Evolutionary conservation across 2,113 vertebrate species (phyloP).

Genomic region (Percina caprodes): DNA sequence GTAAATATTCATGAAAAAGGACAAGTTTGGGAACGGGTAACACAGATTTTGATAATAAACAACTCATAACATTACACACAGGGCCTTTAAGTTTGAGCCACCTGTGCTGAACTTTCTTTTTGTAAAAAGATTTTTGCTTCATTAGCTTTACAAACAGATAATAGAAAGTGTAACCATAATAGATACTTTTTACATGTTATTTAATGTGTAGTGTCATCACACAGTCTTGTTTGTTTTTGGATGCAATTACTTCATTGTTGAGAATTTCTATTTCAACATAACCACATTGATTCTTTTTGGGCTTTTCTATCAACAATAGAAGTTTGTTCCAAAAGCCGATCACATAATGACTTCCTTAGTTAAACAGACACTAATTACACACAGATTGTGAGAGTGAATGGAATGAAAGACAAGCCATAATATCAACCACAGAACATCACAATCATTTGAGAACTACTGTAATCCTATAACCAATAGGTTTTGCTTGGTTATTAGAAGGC

Average conservation of each 20-base stretch:
- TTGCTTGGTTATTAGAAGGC: background rate
- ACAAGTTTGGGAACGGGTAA: no score
- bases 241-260: background rate
- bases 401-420: background rate
- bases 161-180: background rate
- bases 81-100: no score
- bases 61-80: no score
- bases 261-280: background rate
- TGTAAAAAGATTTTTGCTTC: background rate
- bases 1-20: no score
- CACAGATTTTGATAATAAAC: no score
- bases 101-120: background rate
- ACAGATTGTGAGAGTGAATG: background rate
- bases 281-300: background rate
- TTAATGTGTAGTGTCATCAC: no score
- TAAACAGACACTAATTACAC: constrained; percentile 9
- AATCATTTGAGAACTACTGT: background rate
- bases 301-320: background rate
- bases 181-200: background rate
- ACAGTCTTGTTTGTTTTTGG: background rate
- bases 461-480: background rate
- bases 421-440: background rate
- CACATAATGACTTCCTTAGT: constrained; percentile 2
- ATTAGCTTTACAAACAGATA: background rate
- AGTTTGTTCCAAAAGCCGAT: background rate